Evolutionary conservation across 37 sponge, comb jelly and placozoan genomes (phyloP).

Genomic region (Diacarnus erythraeanus): DNA sequence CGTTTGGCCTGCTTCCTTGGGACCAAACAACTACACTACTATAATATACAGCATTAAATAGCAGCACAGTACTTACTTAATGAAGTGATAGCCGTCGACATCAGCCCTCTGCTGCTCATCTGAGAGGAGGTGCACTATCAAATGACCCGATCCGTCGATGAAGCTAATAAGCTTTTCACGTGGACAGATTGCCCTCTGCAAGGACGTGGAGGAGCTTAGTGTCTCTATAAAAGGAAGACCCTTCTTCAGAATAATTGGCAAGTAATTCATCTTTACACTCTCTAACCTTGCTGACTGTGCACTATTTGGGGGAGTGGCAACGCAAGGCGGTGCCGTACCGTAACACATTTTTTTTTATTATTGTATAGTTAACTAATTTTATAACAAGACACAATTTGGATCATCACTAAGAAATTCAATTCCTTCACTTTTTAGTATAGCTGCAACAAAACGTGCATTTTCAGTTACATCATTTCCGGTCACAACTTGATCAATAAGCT

Average conservation of each 20-base stretch:
- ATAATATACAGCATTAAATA: too few species aligned
- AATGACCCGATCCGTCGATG: slow-evolving; percentile 14
- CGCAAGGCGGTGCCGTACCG: not conserved
- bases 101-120: not conserved
- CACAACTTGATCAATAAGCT: slow-evolving; percentile 12
- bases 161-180: slow-evolving; percentile 23
- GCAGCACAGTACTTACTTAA: slow-evolving; percentile 26
- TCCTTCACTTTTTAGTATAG: slow-evolving; percentile 4
- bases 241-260: slow-evolving; percentile 39
- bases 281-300: not conserved
- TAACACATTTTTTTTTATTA: too few species aligned
- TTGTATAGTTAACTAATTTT: too few species aligned
- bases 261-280: slow-evolving; percentile 27
- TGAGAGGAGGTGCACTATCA: slow-evolving; percentile 16
- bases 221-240: slow-evolving; percentile 17
- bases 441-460: slow-evolving; percentile 16
- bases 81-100: not conserved
- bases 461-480: slow-evolving; percentile 12
- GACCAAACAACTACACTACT: too few species aligned
- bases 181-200: slow-evolving; percentile 32
- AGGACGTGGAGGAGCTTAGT: not conserved
- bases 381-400: not conserved
- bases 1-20: too few species aligned
- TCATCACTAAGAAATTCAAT: not conserved
- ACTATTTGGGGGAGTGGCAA: not conserved